Evolutionary conservation across 2,888 invertebrate genomes (phyloP).

Genomic region (Leuctra nigra): DNA sequence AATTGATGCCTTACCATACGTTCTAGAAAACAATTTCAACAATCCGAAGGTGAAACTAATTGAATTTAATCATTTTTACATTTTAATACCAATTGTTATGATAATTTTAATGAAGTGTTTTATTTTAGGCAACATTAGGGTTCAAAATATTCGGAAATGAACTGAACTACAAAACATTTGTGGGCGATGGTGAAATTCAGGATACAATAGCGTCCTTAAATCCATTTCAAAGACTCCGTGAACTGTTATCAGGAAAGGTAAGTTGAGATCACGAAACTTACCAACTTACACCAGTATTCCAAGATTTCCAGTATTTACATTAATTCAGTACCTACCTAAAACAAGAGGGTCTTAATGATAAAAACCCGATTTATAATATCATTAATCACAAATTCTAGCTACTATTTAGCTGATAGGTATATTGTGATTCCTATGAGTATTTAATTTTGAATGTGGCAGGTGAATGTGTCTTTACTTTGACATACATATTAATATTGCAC

Average conservation of each 20-base stretch:
- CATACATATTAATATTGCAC: no score
- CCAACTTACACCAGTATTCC: no score
- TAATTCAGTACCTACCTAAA: no score
- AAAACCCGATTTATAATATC: no score
- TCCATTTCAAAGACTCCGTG: conserved; percentile 61
- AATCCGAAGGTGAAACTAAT: conserved; percentile 50
- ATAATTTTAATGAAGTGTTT: conserved; percentile 32
- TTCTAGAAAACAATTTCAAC: conserved; percentile 46
- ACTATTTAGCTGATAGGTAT: no score
- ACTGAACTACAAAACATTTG: conserved; percentile 63
- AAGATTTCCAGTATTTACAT: no score
- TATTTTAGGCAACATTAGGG: conserved; percentile 48
- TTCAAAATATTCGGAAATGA: conserved; percentile 87
- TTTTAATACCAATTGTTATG: conserved; percentile 25
- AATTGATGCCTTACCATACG: conserved; percentile 43
- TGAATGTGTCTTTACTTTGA: no score
- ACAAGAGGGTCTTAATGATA: no score
- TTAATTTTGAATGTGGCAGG: no score
- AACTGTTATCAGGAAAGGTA: conserved; percentile 71
- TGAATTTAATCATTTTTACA: conserved; percentile 1
- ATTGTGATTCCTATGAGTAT: no score
- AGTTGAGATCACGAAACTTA: no score
- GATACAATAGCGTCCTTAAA: conserved; percentile 56
- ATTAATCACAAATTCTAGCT: no score
- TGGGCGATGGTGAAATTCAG: conserved; percentile 64